Evolutionary conservation across 35 echinoderm and acorn worm species (phyloP).

Genomic region (Patiria miniata): DNA sequence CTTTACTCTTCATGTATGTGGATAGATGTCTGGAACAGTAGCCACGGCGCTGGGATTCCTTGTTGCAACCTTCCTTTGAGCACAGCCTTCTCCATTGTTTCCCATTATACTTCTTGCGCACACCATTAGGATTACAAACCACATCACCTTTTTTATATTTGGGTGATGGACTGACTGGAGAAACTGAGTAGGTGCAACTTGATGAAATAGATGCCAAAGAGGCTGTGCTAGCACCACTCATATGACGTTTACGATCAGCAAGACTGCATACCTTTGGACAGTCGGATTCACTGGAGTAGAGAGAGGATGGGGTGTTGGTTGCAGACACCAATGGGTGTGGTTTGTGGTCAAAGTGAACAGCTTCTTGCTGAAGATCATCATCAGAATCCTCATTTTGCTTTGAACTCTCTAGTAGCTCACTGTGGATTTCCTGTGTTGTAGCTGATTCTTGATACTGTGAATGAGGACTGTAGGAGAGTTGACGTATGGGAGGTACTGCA

Average conservation of each 20-base stretch:
- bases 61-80: slow-evolving; percentile 93
- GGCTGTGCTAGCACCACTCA: slow-evolving; percentile 83
- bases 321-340: slow-evolving; percentile 16
- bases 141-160: slow-evolving; percentile 96
- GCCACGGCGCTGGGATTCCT: slow-evolving; percentile 95
- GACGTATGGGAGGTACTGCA: slow-evolving; percentile 33
- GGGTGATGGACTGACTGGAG: slow-evolving; percentile 63
- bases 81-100: slow-evolving; percentile 97
- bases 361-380: slow-evolving; percentile 84
- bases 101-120: slow-evolving; percentile 96
- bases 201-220: slow-evolving; percentile 57
- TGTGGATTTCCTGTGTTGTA: background rate
- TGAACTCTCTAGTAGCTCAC: slow-evolving; percentile 2
- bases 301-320: slow-evolving; percentile 32
- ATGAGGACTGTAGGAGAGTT: slow-evolving; percentile 63
- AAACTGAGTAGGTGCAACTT: slow-evolving; percentile 60
- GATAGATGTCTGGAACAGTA: slow-evolving; percentile 99
- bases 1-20: slow-evolving; percentile 81
- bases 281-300: slow-evolving; percentile 47
- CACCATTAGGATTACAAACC: slow-evolving; percentile 88
- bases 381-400: slow-evolving; percentile 68
- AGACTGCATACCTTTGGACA: slow-evolving; percentile 7
- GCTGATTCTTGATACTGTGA: background rate
- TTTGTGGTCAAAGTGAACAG: slow-evolving; percentile 63
- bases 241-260: slow-evolving; percentile 65